These are phyloP conservation scores for Tryphoninae sp. DNA, from an alignment of 2,888 invertebrate genomes.

Conservation along the genomic window DNA sequence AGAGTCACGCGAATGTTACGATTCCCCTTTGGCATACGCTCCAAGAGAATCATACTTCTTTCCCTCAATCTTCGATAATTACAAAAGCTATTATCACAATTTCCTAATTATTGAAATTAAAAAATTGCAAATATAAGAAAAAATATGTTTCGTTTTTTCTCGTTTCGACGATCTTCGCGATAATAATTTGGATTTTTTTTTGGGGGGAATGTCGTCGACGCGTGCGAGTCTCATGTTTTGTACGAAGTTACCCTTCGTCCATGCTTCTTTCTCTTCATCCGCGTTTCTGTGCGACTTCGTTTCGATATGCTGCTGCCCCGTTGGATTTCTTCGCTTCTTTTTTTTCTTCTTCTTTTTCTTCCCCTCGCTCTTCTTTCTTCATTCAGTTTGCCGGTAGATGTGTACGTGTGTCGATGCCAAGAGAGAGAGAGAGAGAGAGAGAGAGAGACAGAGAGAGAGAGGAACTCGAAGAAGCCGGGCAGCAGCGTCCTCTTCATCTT, in stretches of 20 bases:
- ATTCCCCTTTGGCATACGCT: too few species aligned
- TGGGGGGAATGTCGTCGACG: neutral
- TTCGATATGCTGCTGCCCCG: slow-evolving; percentile 55
- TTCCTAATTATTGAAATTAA: neutral
- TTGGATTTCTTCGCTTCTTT: slow-evolving; percentile 48
- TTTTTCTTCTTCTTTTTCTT: slow-evolving; percentile 45
- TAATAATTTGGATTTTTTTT: neutral
- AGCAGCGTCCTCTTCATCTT: slow-evolving; percentile 33
- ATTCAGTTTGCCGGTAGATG: slow-evolving; percentile 28
- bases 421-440: slow-evolving; percentile 20
- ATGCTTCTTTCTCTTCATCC: slow-evolving; percentile 8
- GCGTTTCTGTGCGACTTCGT: slow-evolving; percentile 38
- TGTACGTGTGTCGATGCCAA: slow-evolving; percentile 39
- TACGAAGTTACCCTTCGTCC: slow-evolving; percentile 31
- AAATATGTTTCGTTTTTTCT: neutral
- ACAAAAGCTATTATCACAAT: too few species aligned
- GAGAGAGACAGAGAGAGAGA: slow-evolving; percentile 49
- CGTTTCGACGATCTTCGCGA: neutral
- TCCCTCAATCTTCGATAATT: neutral
- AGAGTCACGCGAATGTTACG: neutral
- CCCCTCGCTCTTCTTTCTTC: slow-evolving; percentile 8
- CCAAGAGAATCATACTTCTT: neutral
- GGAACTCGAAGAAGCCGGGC: slow-evolving; percentile 62
- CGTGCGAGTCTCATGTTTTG: slow-evolving; percentile 41
- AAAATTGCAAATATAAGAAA: neutral